Evolutionary conservation across 2,113 vertebrate species (phyloP), one percentile per base, ranked within the genome.

Genomic region (Ellobius talpinus): DNA sequence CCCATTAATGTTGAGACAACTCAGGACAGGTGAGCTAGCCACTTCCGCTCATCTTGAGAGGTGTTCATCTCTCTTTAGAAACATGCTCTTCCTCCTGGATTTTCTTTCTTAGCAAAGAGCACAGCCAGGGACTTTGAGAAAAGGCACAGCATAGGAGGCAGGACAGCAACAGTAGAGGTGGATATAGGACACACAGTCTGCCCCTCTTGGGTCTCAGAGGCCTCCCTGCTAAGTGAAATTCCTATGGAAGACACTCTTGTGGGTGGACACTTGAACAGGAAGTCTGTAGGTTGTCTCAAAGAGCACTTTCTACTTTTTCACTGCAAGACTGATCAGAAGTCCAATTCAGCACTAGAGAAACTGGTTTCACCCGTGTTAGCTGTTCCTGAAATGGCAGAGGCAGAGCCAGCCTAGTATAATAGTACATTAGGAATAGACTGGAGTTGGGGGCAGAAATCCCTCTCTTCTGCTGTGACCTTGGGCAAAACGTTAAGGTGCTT

Each of bases 11-110:
- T 3, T 33, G n/a, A 95, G 72, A 16, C 90, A 10, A 50, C 23
- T 23, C 61, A 39, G 88, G 76, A 96, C 26, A 70, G 21, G 72
- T 33, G 3, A 55, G 50, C 0, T 12, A 58, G 50, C 4, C 42
- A 87, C 72, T 77, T 47, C 29, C 12, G 33, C 33, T 79, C 68
- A 74, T 50, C 33, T 58, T 65, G 66, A 89, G 72, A 95, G 73
- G 92, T n/a, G 19, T 21, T 77, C 33, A 31, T 66, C 78, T 91
- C 87, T 55, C 82, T 92, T 88, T 68, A 45, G 10, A 94, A 95
- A 42, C 29, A 3, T 47, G n/a, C 21, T 90, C 33, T 63, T 78
- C 36, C 79, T 93, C 24, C 79, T 93, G n/a, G 39, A 50, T 76
- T 88, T 91, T 92, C 42, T 63, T 84, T 74, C 68, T 52, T 36